These are phyloP conservation scores for Cephus rjabovi DNA, from an alignment of 2,888 invertebrate genomes.

Conservation along the genomic window DNA sequence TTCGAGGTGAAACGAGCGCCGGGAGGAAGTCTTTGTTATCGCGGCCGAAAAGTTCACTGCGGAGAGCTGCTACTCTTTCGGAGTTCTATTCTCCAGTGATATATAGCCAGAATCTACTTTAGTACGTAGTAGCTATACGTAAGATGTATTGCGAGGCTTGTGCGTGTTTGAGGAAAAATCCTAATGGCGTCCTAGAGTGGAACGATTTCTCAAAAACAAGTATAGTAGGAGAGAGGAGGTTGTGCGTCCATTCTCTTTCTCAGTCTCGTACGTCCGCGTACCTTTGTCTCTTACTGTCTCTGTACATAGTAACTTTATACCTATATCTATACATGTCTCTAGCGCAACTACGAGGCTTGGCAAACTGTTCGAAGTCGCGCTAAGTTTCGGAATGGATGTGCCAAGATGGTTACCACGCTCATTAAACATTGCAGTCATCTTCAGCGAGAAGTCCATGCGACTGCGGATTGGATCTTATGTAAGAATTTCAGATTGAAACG, in stretches of 20 bases:
- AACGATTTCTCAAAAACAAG: not conserved
- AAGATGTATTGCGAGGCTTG: not conserved
- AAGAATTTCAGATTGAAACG: not conserved
- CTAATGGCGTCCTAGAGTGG: not conserved
- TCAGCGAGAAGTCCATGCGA: not conserved
- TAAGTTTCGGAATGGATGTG: not conserved
- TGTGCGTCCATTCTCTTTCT: not conserved
- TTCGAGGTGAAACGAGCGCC: not conserved
- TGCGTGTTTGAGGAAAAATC: not conserved
- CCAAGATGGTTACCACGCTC: not conserved
- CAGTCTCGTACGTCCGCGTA: not conserved
- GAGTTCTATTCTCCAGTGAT: not conserved
- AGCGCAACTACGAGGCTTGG: not conserved
- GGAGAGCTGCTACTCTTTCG: not conserved
- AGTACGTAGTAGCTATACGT: not conserved
- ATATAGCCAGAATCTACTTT: not conserved
- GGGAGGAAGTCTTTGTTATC: not conserved
- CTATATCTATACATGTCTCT: not conserved
- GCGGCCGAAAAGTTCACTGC: not conserved
- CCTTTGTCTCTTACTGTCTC: no score
- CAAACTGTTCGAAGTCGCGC: not conserved
- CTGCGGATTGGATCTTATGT: not conserved
- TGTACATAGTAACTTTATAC: not conserved
- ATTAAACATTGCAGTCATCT: not conserved
- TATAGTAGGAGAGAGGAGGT: not conserved